These are phyloP conservation scores for Panagrolaimus sp. DNA, from an alignment of 1,140 invertebrate species.

Conservation along the genomic window DNA sequence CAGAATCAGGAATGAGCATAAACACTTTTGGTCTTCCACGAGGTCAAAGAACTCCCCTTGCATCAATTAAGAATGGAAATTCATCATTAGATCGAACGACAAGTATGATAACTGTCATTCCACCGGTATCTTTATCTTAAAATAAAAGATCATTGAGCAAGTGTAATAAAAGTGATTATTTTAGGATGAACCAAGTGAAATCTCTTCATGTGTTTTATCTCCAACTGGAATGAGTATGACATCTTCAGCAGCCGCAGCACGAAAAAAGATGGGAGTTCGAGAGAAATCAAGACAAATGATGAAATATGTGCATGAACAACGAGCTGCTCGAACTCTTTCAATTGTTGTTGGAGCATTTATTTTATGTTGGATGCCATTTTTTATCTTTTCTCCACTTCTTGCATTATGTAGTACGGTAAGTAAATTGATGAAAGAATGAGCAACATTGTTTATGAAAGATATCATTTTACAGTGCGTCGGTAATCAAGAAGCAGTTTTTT, in stretches of 20 bases:
- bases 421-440: not conserved
- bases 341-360: constrained; percentile 95
- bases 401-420: constrained; percentile 70
- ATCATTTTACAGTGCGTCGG: constrained; percentile 59
- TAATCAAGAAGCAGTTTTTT: constrained; percentile 72
- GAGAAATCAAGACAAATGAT: constrained; percentile 59
- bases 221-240: not conserved
- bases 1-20: constrained; percentile 15
- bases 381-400: constrained; percentile 82
- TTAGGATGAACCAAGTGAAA: constrained; percentile 19
- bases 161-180: constrained; percentile 18
- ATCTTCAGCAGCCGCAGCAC: not conserved
- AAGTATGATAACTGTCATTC: constrained; percentile 23
- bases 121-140: constrained; percentile 15
- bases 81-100: constrained; percentile 20
- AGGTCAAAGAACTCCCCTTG: not conserved
- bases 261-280: constrained; percentile 44
- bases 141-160: not conserved
- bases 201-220: constrained; percentile 3
- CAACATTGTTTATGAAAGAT: constrained; percentile 22
- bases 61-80: not conserved
- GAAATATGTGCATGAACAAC: constrained; percentile 58
- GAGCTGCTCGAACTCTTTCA: constrained; percentile 79
- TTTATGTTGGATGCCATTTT: constrained; percentile 90
- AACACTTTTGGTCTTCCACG: constrained; percentile 18